A percentile compares a stretch with the other conserved stretches of the same genome.
phyloP scores from a whole-genome alignment of 2,797 vertebrate genomes.

The Sternarchorhynchus goeldii region DNA sequence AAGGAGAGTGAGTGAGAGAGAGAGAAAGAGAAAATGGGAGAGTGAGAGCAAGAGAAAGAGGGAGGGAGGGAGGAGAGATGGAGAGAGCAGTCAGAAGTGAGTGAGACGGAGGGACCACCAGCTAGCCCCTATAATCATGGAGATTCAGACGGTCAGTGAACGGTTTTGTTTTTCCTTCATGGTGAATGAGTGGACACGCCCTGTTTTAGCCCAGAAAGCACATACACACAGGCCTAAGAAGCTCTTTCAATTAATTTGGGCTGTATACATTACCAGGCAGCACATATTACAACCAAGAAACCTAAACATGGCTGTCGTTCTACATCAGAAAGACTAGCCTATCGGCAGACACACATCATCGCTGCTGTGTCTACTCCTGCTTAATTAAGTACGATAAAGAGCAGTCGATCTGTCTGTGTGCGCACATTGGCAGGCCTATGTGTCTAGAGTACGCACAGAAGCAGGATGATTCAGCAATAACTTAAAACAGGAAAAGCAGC shows the following conservation, averaged over 20 bases:
- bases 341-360: neutral
- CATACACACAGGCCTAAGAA: neutral
- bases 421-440: conserved; percentile 5
- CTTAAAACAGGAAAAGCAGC: conserved; percentile 34
- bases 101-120: conserved; percentile 54
- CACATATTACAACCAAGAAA: neutral
- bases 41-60: too few relatives aligned
- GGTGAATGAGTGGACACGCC: conserved; percentile 25
- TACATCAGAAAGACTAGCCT: neutral
- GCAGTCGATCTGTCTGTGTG: neutral
- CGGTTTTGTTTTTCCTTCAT: conserved; percentile 21
- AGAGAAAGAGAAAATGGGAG: too few relatives aligned
- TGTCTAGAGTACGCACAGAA: conserved; percentile 14
- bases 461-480: conserved; percentile 52
- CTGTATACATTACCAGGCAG: too few relatives aligned
- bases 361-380: neutral
- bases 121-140: conserved; percentile 31
- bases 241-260: too few relatives aligned
- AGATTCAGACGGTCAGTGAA: conserved; percentile 49
- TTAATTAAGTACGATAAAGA: neutral
- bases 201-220: conserved; percentile 4
- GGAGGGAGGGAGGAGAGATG: neutral
- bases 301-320: neutral
- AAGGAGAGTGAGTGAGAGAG: too few relatives aligned
- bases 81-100: conserved; percentile 31